Evolutionary conservation across 2,888 invertebrate genomes (phyloP).

Genomic region (Hypercompe scribonia): DNA sequence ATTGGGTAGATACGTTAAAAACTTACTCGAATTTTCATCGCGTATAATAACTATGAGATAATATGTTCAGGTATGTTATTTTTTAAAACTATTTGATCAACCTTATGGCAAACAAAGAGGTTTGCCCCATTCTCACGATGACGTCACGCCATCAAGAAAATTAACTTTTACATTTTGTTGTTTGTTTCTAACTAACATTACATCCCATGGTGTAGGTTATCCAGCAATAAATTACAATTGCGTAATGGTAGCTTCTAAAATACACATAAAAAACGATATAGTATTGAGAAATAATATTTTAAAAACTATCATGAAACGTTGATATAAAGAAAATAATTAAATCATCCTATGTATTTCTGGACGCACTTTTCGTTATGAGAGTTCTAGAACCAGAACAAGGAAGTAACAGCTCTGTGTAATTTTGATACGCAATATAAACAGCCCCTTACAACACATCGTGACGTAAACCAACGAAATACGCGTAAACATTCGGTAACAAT

Average conservation of each 20-base stretch:
- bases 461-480: slow-evolving; percentile 6
- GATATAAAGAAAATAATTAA: no score
- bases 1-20: not conserved
- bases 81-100: not conserved
- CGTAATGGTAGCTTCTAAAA: no score
- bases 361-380: not conserved
- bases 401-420: not conserved
- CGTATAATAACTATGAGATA: not conserved
- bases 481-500: not conserved
- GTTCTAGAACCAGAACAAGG: not conserved
- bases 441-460: not conserved
- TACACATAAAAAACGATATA: not conserved
- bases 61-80: not conserved
- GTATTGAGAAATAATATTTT: not conserved
- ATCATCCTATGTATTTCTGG: not conserved
- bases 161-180: not conserved
- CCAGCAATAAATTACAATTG: no score
- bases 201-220: not conserved
- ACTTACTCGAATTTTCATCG: not conserved
- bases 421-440: not conserved
- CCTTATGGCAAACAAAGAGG: not conserved
- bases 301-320: not conserved
- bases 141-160: not conserved
- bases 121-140: not conserved
- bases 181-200: not conserved